Evolutionary conservation across 2,888 invertebrate species (phyloP), one percentile per base, ranked within the genome.

Genomic region (Leptogaster cylindrica): DNA sequence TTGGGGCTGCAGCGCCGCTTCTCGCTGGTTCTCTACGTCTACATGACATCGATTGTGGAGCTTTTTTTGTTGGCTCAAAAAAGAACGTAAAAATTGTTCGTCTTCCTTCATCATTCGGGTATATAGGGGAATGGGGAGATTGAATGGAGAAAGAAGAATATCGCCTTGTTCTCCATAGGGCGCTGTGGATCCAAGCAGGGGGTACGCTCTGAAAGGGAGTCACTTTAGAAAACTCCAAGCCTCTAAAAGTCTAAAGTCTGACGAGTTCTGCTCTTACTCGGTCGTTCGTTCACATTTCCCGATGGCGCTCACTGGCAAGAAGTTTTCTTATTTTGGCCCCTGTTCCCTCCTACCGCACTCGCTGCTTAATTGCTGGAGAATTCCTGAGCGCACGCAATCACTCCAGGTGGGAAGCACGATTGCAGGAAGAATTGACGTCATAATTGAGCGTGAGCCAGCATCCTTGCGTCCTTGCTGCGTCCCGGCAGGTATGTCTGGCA

Each of bases 201-300:
- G 63, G 65, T 33, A 51, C 36, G 50, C 65, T 16, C 48, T 31
- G 51, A 23, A 31, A 44, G 23, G 48, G 61, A 68, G 67, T 65
- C 64, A 55, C 50, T 65, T 64, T 48, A 48, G 48, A 33, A 48
- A 65, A 50, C 33, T 50, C 50, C 25, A 65, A 65, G 51, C 36
- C 67, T 67, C 52, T 25, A n/a, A n/a, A n/a, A n/a, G n/a, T n/a
- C n/a, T n/a, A 46, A 68, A 65, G 55, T 68, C 68, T 64, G 64
- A 68, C 65, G 48, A 70, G 70, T 72, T 72, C 71, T 72, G 67
- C 69, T 67, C 69, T 72, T 68, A 70, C 68, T 71, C 68, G 70
- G 69, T 70, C 72, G 72, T 72, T 72, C 70, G 70, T 72, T 72
- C 71, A 71, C 71, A 70, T 72, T 72, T 71, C 66, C 66, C 68